Percentiles rank a stretch among this genome's conserved stretches.
phyloP scores from a whole-genome alignment of 2,113 vertebrate species.

The Xenotilapia leptura region DNA sequence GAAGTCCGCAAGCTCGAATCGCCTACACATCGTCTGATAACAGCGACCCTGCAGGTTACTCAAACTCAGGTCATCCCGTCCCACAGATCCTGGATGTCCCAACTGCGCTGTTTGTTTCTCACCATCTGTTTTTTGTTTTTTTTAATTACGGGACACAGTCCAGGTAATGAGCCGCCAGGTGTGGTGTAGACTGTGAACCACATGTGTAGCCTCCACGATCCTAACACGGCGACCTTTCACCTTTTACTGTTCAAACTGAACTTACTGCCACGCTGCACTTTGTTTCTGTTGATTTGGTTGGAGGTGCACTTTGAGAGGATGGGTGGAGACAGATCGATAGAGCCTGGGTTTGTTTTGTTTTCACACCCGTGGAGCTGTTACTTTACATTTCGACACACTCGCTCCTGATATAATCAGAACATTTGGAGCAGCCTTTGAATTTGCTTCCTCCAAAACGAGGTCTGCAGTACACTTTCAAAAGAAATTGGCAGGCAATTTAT shows the following conservation, averaged over 20 bases:
- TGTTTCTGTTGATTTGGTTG: neutral
- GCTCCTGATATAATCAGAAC: neutral
- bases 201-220: neutral
- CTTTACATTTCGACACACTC: neutral
- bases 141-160: neutral
- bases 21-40: fast-evolving
- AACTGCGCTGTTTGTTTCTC: neutral
- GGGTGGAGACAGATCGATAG: neutral
- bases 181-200: neutral
- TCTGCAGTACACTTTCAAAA: neutral
- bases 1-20: neutral
- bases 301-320: neutral
- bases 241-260: neutral
- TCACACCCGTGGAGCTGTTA: neutral
- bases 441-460: neutral
- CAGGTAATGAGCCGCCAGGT: neutral
- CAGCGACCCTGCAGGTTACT: neutral
- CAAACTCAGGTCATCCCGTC: neutral
- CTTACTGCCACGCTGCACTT: neutral
- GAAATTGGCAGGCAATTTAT: neutral
- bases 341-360: neutral
- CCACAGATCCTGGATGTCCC: neutral
- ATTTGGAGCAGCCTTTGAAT: neutral
- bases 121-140: neutral
- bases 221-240: neutral